phyloP scores from a whole-genome alignment of 1,140 invertebrate genomes.

The Whitmania pigra region DNA sequence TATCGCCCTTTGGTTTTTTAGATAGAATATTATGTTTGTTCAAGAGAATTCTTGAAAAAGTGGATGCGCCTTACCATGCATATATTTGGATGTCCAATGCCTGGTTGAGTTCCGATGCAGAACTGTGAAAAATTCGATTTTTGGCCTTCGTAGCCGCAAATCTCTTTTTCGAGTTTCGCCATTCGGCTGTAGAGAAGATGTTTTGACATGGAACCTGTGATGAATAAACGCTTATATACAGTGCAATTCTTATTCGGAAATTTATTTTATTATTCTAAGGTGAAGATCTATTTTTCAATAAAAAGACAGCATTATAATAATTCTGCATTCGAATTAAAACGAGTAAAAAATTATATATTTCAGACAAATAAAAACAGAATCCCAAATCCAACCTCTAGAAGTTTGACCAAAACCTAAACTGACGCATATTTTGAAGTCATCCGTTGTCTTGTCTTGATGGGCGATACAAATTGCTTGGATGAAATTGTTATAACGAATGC shows the following conservation, averaged over 20 bases:
- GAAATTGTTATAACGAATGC: background rate
- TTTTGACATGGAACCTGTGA: background rate
- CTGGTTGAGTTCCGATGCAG: too few species aligned
- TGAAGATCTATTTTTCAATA: background rate
- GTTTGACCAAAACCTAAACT: background rate
- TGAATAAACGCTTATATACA: background rate
- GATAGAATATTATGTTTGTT: background rate
- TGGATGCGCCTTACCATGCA: background rate
- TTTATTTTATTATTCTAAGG: background rate
- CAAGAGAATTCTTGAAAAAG: background rate
- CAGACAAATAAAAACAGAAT: too few species aligned
- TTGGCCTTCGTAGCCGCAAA: too few species aligned
- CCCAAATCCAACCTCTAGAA: background rate
- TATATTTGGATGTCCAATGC: background rate
- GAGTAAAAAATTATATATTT: background rate
- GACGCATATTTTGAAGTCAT: background rate
- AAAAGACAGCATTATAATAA: background rate
- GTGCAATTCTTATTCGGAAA: background rate
- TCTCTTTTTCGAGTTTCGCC: too few species aligned
- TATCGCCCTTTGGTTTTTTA: constrained; percentile 2
- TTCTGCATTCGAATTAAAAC: background rate
- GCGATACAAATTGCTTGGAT: background rate
- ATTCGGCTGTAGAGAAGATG: too few species aligned
- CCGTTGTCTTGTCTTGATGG: background rate
- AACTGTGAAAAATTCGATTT: too few species aligned